phyloP scores from a whole-genome alignment of 1,140 invertebrate species.

The Anastrepha ludens region DNA sequence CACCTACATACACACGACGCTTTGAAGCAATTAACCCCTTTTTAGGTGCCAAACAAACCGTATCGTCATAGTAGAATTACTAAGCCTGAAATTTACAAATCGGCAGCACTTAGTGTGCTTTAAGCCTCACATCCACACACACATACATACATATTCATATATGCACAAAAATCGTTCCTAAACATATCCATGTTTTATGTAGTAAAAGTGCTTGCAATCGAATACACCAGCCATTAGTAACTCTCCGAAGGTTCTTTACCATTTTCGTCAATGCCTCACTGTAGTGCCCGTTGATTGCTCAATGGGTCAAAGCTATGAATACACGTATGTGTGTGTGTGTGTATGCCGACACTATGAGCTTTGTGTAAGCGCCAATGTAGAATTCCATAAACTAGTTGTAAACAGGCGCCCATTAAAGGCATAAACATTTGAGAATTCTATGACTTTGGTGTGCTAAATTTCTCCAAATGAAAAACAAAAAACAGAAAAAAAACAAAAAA shows the following conservation, averaged over 20 bases:
- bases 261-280: not conserved
- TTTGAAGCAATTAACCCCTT: constrained; percentile 1
- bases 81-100: not conserved
- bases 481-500: not conserved
- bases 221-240: not conserved
- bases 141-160: not conserved
- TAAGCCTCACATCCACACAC: too few relatives aligned
- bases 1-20: not conserved
- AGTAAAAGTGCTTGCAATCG: not conserved
- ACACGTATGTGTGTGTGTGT: not conserved
- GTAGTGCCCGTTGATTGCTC: not conserved
- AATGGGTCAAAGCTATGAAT: constrained; percentile 14
- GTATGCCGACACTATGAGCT: not conserved
- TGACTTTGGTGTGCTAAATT: not conserved
- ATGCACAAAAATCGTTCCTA: not conserved
- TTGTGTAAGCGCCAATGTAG: not conserved
- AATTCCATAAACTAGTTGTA: constrained; percentile 14
- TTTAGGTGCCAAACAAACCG: constrained; percentile 23
- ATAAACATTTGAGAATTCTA: not conserved
- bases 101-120: not conserved
- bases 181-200: not conserved
- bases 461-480: not conserved
- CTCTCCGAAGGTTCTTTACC: not conserved
- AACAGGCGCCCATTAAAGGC: not conserved
- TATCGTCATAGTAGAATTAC: not conserved